Base-by-base conservation (phyloP, 2,888 invertebrate species). In the Melanostoma mellinum region DNA sequence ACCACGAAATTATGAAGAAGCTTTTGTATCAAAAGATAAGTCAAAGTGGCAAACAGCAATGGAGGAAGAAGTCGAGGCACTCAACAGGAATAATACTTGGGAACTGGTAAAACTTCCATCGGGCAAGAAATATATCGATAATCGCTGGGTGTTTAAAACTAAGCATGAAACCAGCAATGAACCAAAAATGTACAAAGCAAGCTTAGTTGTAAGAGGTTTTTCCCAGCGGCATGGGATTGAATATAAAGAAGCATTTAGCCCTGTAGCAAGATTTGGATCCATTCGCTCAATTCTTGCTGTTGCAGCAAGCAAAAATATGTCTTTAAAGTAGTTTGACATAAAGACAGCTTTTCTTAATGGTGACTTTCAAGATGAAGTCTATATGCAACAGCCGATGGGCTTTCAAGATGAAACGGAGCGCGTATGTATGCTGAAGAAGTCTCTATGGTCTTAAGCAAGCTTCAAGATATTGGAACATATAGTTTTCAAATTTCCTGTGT, bases 391-490 rank as follows among this genome's bases (percentile, higher is more conserved):
- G n/a, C n/a, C n/a, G n/a, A n/a, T n/a, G n/a, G n/a, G n/a, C n/a
- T n/a, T n/a, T n/a, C n/a, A 76, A 36, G 86, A 86, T 74, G 69
- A 85, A 9, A 86, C 76, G 3, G 72, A 60, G 6, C 75, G 78
- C 20, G 86, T 87, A 0, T 87, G 85, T 60, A 74, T 73, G 46
- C 61, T 86, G 6, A 56, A 61, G 20, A 46, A 81, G 85, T 30
- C 38, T 86, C 4, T 86, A 86, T 71, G 86, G 86, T 5, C 52
- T 86, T 6, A 87, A 86, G 44, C 86, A 87, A 79, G 74, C 85
- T n/a, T n/a, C n/a, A n/a, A n/a, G n/a, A 8, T 78, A 74, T 48
- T 86, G 85, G 85, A 86, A 86, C 38, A 20, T 75, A 56, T 81
- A 69, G 38, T 88, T 88, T 76, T 77, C 86, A 6, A n/a, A n/a